phyloP scores from a whole-genome alignment of 2,888 invertebrate genomes.

The Drosophila atripex region DNA sequence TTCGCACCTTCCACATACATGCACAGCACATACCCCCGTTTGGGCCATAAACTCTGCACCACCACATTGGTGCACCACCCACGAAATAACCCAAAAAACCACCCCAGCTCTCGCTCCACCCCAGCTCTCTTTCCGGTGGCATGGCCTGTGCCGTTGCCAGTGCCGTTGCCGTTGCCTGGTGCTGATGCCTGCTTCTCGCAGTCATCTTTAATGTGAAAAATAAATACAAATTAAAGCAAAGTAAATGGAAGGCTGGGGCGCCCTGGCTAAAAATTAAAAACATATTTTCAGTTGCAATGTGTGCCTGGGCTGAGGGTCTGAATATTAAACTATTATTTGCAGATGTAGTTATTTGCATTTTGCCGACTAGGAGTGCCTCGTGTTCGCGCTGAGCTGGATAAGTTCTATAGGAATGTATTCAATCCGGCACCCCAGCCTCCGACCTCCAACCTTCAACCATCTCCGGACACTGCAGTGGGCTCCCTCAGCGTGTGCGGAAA shows the following conservation, averaged over 20 bases:
- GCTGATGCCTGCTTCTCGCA: slow-evolving; percentile 6
- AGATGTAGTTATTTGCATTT: slow-evolving; percentile 1
- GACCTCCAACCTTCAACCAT: neutral
- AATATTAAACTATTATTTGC: slow-evolving; percentile 1
- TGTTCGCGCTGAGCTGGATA: slow-evolving; percentile 1
- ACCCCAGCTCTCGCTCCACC: neutral
- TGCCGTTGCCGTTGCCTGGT: neutral
- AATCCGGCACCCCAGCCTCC: neutral
- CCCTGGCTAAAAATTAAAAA: slow-evolving; percentile 55
- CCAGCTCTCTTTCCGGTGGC: neutral
- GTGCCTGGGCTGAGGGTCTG: neutral
- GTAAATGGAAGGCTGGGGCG: slow-evolving; percentile 56
- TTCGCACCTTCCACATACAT: slow-evolving; percentile 1
- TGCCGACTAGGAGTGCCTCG: neutral
- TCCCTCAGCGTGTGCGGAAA: slow-evolving; percentile 17
- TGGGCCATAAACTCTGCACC: neutral
- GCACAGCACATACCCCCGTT: neutral
- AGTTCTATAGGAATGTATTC: neutral
- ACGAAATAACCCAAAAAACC: no score
- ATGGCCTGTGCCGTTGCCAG: neutral
- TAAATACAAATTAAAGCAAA: slow-evolving; percentile 72
- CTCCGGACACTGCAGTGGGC: neutral
- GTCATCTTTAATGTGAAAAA: slow-evolving; percentile 66
- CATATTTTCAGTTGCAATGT: slow-evolving; percentile 48
- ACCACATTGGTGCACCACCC: neutral